Evolutionary conservation across 92 coral and sea anemone species (phyloP).

Genomic region (Palythoa caribaeorum): DNA sequence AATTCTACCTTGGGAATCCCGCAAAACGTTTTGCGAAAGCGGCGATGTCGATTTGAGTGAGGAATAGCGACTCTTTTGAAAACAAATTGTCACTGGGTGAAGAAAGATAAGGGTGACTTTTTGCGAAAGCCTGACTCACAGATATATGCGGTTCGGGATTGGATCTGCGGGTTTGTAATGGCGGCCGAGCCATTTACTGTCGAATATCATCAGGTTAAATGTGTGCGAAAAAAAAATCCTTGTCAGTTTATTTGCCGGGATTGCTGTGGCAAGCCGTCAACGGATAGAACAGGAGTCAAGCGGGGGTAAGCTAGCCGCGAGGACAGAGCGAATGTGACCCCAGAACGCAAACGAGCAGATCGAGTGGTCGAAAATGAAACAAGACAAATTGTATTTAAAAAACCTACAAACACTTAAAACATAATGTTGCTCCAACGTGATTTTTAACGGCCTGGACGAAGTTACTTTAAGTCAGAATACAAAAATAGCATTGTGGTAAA

Average conservation of each 20-base stretch:
- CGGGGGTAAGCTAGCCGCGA: neutral
- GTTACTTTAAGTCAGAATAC: neutral
- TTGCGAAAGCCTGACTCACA: neutral
- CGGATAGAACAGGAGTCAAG: constrained; percentile 28
- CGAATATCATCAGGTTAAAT: constrained; percentile 29
- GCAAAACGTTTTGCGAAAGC: neutral
- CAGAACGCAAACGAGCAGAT: constrained; percentile 15
- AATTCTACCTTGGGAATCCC: constrained; percentile 5
- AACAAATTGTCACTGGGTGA: neutral
- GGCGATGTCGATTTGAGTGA: neutral
- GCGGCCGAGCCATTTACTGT: constrained; percentile 14
- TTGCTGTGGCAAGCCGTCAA: neutral
- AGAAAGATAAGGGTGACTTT: neutral
- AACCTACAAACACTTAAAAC: neutral
- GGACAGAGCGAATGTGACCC: neutral
- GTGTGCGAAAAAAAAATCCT: neutral
- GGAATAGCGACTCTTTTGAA: constrained; percentile 13
- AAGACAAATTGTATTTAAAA: constrained; percentile 27
- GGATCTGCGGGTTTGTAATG: constrained; percentile 23
- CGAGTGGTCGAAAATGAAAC: constrained; percentile 7
- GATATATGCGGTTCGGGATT: neutral
- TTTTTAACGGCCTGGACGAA: neutral
- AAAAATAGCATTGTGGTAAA: neutral
- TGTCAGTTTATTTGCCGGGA: constrained; percentile 7
- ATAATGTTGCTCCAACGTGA: neutral